Evolutionary conservation across 2,113 vertebrate species (phyloP), one percentile per base, ranked within the genome.

Genomic region (Hiodon tergisus): DNA sequence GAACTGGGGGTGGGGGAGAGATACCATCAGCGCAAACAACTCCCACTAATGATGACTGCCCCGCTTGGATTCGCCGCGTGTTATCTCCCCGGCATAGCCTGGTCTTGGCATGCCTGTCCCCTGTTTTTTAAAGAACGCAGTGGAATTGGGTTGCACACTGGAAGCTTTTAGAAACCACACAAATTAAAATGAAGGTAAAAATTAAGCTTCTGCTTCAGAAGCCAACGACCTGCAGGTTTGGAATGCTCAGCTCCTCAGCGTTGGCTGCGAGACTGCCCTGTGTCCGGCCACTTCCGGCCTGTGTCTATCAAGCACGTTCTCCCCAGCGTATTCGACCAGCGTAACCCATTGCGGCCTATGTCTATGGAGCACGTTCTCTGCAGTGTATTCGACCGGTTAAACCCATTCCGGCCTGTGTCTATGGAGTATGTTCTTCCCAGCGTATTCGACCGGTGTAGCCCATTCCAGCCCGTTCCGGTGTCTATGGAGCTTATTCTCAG

Each of bases 1-100:
- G 60, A 74, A 67, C 67, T 8, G n/a, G 59, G 51, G 65, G 13
- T 31, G 31, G 31, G 31, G 31, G 31, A 31, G 55, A 81, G 82
- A 86, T 83, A 65, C 59, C 72, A 78, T 85, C 82, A 13, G 75
- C 54, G 69, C 76, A 77, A 82, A 80, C 69, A 81, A 69, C 79
- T 82, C 50, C 58, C 51, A 51, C 76, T 80, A 82, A 85, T 82
- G 81, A 78, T 68, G 74, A 6, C 46, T 57, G 74, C 74, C 76
- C 46, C n/a, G 74, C 80, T 77, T 17, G 53, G 69, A 58, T 77
- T 79, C 67, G 62, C 63, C 69, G 10, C 3, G 47, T 53, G 55
- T 82, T 77, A 80, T 76, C 77, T 68, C 67, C 70, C 65, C 62
- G 81, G 65, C 73, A 69, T 76, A 52, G 68, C 73, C 57, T 61